Conservation (phyloP, 2,113 vertebrate species). For the Boulengeromyrus knoepffleri region DNA sequence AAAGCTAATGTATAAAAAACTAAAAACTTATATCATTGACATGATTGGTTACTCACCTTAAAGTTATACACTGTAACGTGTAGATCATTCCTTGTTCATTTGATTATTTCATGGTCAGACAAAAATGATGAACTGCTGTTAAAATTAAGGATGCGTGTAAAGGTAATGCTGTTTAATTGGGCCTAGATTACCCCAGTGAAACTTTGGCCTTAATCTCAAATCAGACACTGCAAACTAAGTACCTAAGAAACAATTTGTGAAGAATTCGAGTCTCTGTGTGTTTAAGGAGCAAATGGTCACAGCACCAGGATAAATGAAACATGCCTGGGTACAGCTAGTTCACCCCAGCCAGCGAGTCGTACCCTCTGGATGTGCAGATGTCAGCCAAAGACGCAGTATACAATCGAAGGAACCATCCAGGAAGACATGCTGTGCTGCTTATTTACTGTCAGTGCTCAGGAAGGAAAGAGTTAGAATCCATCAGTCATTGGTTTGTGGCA, state of each 20-base stretch:
- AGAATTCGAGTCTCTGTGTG: not conserved
- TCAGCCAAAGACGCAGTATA: not conserved
- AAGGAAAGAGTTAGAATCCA: not conserved
- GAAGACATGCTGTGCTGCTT: not conserved
- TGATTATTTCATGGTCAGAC: not conserved
- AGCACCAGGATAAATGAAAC: not conserved
- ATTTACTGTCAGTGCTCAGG: not conserved
- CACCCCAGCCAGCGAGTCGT: not conserved
- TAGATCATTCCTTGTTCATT: not conserved
- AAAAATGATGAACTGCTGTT: not conserved
- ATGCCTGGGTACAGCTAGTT: not conserved
- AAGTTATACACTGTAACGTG: not conserved
- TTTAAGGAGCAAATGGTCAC: not conserved
- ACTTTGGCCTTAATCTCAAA: not conserved
- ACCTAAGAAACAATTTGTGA: not conserved
- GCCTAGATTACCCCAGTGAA: not conserved
- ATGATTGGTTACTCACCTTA: not conserved
- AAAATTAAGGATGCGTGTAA: not conserved
- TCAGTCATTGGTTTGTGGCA: not conserved
- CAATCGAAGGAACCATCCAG: not conserved
- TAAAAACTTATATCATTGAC: not conserved
- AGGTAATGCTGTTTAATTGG: not conserved
- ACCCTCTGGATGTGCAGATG: not conserved
- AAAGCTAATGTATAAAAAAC: not conserved
- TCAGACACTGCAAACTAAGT: not conserved